Evolutionary conservation across 2,888 invertebrate species (phyloP).

Genomic region (Caenorhabditis doughertyi): DNA sequence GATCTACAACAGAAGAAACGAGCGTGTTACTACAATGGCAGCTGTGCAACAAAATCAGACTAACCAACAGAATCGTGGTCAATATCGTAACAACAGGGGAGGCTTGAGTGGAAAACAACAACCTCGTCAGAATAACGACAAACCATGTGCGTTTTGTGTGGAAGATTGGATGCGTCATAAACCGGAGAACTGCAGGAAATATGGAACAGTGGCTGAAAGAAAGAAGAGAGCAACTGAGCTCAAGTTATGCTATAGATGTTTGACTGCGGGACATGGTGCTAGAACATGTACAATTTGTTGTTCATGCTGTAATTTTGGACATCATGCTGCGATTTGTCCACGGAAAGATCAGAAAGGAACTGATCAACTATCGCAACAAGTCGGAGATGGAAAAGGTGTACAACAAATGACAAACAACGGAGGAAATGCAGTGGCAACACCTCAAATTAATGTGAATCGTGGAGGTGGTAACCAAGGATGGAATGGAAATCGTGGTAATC

Average conservation of each 20-base stretch:
- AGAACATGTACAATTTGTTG: neutral
- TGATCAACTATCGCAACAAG: too few relatives aligned
- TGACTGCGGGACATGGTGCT: neutral
- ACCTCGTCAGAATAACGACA: neutral
- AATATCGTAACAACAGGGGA: too few relatives aligned
- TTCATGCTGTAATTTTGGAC: neutral
- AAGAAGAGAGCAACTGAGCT: neutral
- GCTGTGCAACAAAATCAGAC: neutral
- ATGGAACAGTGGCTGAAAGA: neutral
- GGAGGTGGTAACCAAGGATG: too few relatives aligned
- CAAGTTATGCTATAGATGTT: neutral
- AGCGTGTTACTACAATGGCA: neutral
- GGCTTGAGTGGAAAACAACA: conserved; percentile 1
- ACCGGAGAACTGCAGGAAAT: neutral
- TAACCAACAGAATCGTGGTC: neutral
- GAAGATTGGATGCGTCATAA: conserved; percentile 5
- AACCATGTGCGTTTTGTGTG: conserved; percentile 8
- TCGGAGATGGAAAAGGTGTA: too few relatives aligned
- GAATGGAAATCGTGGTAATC: too few relatives aligned
- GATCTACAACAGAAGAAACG: neutral
- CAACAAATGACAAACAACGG: too few relatives aligned
- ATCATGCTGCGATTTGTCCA: conserved; percentile 4
- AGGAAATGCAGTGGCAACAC: too few relatives aligned
- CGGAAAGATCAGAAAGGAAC: too few relatives aligned
- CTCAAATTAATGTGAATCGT: too few relatives aligned